A percentile compares a stretch with the other conserved stretches of the same genome.
Conservation (phyloP, 2,888 invertebrate genomes). For the Drosophila eohydei region DNA sequence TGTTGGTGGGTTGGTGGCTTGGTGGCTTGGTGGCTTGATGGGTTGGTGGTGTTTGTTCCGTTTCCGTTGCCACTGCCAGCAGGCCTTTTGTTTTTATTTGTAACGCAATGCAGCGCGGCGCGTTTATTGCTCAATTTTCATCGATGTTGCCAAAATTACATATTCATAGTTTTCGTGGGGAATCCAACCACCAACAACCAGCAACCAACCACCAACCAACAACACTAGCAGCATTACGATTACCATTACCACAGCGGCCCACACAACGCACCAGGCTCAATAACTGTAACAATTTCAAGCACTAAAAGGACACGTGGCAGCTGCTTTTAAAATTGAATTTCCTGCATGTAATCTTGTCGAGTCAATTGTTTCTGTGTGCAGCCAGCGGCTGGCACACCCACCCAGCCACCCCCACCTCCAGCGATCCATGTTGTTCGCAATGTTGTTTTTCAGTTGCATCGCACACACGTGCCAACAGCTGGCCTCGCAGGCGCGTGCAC, state of each 20-base stretch:
- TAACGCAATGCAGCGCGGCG: constrained; percentile 66
- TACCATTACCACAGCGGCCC: constrained; percentile 42
- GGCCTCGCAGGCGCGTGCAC: constrained; percentile 43
- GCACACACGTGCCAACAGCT: constrained; percentile 37
- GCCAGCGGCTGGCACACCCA: constrained; percentile 7
- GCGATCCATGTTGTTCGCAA: constrained; percentile 10
- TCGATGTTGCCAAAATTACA: constrained; percentile 66
- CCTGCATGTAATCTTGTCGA: constrained; percentile 83
- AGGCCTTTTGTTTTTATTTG: constrained; percentile 72
- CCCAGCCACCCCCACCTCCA: not conserved
- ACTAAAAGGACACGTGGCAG: constrained; percentile 85
- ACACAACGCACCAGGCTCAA: constrained; percentile 47
- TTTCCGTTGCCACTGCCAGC: constrained; percentile 73
- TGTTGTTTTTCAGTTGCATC: constrained; percentile 21
- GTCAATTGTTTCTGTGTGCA: constrained; percentile 78
- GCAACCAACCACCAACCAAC: constrained; percentile 28
- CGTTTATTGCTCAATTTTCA: constrained; percentile 77
- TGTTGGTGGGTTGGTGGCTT: constrained; percentile 9
- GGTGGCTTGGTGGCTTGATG: constrained; percentile 5
- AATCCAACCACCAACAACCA: constrained; percentile 24
- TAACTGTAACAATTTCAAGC: constrained; percentile 83
- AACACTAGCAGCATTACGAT: constrained; percentile 24
- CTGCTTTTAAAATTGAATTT: constrained; percentile 85
- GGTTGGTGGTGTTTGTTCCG: constrained; percentile 65
- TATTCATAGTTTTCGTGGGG: constrained; percentile 59